Evolutionary conservation across 2,888 invertebrate genomes (phyloP).

Genomic region (Brassicogethes aeneus): DNA sequence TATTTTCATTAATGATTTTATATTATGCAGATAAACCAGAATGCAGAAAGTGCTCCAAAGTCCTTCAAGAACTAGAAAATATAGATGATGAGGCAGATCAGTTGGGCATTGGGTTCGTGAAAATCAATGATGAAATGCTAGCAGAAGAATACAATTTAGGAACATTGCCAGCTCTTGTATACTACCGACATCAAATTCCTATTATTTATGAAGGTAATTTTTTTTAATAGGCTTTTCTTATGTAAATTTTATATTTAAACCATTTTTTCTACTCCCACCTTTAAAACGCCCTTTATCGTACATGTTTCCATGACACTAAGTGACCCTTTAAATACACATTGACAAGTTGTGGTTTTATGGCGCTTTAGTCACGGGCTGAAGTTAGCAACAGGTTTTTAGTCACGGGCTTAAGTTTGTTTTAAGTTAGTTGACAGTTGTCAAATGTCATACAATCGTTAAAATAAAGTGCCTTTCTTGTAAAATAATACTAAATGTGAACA

Average conservation of each 20-base stretch:
- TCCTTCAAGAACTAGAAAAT: constrained; percentile 83
- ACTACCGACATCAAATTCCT: constrained; percentile 90
- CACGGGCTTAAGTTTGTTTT: too few relatives aligned
- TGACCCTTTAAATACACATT: too few relatives aligned
- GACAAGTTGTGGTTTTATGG: too few relatives aligned
- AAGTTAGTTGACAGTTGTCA: too few relatives aligned
- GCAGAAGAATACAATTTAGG: constrained; percentile 91
- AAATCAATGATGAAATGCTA: constrained; percentile 83
- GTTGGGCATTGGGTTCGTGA: constrained; percentile 88
- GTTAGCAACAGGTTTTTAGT: too few relatives aligned
- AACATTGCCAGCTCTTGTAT: constrained; percentile 78
- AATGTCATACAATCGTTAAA: too few relatives aligned
- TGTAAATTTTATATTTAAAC: background rate
- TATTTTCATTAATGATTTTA: background rate
- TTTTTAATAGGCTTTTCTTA: constrained; percentile 7
- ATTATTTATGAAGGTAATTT: constrained; percentile 83
- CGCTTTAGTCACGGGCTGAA: too few relatives aligned
- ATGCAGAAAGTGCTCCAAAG: constrained; percentile 87
- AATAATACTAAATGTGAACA: too few relatives aligned
- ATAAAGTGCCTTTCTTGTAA: too few relatives aligned
- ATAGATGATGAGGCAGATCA: constrained; percentile 93
- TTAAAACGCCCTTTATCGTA: too few relatives aligned
- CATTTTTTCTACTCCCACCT: too few relatives aligned
- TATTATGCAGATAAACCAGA: constrained; percentile 71
- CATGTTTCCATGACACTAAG: too few relatives aligned